These are phyloP conservation scores for Galleria mellonella DNA, from an alignment of 1,140 invertebrate species.

Conservation along the genomic window DNA sequence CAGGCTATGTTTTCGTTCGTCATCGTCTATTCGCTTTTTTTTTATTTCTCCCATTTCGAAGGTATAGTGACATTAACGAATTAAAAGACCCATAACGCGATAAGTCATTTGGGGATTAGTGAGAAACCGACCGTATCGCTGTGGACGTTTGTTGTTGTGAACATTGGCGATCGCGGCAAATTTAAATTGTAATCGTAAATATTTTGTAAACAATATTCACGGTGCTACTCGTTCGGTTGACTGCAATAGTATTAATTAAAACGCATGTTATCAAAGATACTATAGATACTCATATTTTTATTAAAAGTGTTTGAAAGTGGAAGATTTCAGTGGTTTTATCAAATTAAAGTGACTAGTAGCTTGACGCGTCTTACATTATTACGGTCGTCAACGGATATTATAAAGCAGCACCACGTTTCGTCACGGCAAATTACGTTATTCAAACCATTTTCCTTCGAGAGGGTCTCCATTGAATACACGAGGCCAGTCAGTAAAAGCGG, in stretches of 20 bases:
- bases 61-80: conserved; percentile 9
- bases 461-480: conserved; percentile 46
- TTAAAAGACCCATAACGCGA: conserved; percentile 8
- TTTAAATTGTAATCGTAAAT: conserved; percentile 12
- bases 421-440: conserved; percentile 62
- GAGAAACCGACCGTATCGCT: conserved; percentile 7
- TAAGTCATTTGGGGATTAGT: conserved; percentile 9
- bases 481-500: conserved; percentile 45
- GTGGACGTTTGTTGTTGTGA: conserved; percentile 22
- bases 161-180: conserved; percentile 12
- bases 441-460: conserved; percentile 44
- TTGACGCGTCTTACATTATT: background rate
- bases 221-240: background rate
- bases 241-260: background rate
- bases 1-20: conserved; percentile 17
- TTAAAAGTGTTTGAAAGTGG: background rate
- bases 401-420: conserved; percentile 60
- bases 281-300: background rate
- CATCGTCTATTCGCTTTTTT: conserved; percentile 5
- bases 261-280: background rate
- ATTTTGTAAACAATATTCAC: conserved; percentile 1
- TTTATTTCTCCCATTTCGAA: conserved; percentile 6
- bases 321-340: background rate
- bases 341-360: background rate
- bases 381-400: conserved; percentile 5